Evolutionary conservation across 2,888 invertebrate species (phyloP).

Genomic region (Cancer borealis): DNA sequence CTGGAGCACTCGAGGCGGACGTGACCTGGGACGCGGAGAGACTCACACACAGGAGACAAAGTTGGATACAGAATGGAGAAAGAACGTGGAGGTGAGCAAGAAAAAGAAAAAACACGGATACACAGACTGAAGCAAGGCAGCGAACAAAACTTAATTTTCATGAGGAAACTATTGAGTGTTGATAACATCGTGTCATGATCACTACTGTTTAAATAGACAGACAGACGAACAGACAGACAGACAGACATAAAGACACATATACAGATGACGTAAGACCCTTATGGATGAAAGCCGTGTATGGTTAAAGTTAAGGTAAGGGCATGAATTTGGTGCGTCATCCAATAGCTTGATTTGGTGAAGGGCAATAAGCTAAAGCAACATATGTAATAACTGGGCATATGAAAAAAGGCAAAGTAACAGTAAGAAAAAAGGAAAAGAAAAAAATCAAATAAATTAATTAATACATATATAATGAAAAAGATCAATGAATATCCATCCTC

Average conservation of each 20-base stretch:
- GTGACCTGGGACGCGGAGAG: conserved; percentile 40
- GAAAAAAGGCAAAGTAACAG: background rate
- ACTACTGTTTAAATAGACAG: background rate
- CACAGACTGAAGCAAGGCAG: background rate
- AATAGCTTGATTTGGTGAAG: background rate
- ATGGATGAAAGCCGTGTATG: background rate
- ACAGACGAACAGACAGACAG: background rate
- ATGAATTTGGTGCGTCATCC: background rate
- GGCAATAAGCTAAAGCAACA: background rate
- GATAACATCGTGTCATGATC: background rate
- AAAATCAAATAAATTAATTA: too few species aligned
- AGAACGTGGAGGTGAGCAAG: background rate
- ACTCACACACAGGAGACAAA: background rate
- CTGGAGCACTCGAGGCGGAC: conserved; percentile 21
- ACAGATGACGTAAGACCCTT: background rate
- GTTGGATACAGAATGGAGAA: conserved; percentile 11
- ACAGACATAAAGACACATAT: background rate
- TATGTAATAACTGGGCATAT: background rate
- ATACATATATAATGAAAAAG: too few species aligned
- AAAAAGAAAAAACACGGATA: conserved; percentile 4
- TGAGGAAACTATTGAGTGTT: background rate
- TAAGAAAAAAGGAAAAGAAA: background rate
- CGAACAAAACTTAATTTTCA: conserved; percentile 11
- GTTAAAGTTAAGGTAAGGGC: background rate
- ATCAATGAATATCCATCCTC: too few species aligned